A percentile compares a stretch with the other conserved stretches of the same genome.
Conservation (phyloP, 2,113 vertebrate genomes). For the Ellobius talpinus region DNA sequence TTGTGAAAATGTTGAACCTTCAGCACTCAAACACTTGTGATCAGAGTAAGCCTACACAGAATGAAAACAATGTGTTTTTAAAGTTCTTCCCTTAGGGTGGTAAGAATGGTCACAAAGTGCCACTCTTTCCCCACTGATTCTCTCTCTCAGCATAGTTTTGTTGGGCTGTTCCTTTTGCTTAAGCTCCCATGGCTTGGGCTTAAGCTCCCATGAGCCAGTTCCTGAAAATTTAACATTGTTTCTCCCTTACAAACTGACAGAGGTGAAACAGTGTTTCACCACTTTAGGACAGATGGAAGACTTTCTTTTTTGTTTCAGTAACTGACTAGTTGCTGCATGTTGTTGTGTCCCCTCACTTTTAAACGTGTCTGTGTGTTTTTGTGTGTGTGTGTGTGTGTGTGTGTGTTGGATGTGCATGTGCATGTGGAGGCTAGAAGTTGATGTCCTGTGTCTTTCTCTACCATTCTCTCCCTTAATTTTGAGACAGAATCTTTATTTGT, state of each 20-base stretch:
- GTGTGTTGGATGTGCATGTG: background rate
- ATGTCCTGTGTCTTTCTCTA: background rate
- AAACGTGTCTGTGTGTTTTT: background rate
- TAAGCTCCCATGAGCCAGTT: background rate
- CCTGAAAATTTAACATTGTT: constrained; percentile 33
- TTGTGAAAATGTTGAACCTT: background rate
- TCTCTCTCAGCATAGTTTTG: background rate
- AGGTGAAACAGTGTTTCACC: constrained; percentile 22
- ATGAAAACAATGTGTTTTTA: background rate
- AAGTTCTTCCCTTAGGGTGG: background rate
- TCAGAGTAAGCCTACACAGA: constrained; percentile 47
- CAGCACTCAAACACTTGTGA: background rate
- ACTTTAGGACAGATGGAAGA: constrained; percentile 29
- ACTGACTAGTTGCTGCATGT: background rate
- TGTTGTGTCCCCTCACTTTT: background rate
- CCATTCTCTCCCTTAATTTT: background rate
- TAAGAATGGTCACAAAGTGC: constrained; percentile 13
- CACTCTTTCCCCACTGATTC: background rate
- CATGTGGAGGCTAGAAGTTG: background rate
- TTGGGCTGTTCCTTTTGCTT: background rate
- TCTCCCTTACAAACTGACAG: constrained; percentile 29
- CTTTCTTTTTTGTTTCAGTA: background rate
- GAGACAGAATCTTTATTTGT: background rate
- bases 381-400: too few relatives aligned
- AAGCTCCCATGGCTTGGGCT: background rate